A percentile compares a stretch with the other conserved stretches of the same genome.
Evolutionary conservation across 2,888 invertebrate species (phyloP).

Genomic region (Pemphredon lugubris): DNA sequence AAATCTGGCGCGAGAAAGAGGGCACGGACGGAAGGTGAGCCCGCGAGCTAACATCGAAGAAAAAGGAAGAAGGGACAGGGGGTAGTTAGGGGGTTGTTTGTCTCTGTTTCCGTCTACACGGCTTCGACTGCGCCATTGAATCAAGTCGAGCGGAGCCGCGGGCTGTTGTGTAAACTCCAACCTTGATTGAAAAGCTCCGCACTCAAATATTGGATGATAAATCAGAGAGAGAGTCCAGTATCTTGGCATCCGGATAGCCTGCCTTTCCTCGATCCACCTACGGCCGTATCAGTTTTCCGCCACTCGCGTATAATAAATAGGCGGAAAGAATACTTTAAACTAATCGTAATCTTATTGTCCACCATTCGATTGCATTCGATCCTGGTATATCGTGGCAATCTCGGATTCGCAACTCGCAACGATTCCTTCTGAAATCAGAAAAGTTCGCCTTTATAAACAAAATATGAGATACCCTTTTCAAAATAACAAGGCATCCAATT

Average conservation of each 20-base stretch:
- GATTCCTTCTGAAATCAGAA: too few relatives aligned
- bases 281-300: constrained; percentile 25
- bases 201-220: constrained; percentile 80
- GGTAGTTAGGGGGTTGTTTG: constrained; percentile 75
- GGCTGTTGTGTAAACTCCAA: constrained; percentile 78
- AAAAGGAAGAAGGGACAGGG: constrained; percentile 54
- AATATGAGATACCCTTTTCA: too few relatives aligned
- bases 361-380: too few relatives aligned
- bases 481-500: too few relatives aligned
- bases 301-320: background rate
- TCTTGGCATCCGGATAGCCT: constrained; percentile 56
- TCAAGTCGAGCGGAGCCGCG: constrained; percentile 72
- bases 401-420: too few relatives aligned
- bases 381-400: too few relatives aligned
- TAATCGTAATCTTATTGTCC: background rate
- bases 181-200: constrained; percentile 79
- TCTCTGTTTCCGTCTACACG: constrained; percentile 73
- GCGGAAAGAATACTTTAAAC: background rate
- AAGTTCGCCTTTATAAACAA: too few relatives aligned
- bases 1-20: constrained; percentile 36
- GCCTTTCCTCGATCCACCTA: constrained; percentile 44
- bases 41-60: constrained; percentile 44
- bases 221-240: constrained; percentile 66
- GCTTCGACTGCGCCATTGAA: constrained; percentile 72
- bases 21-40: constrained; percentile 27